Percentiles rank a stretch among this genome's conserved stretches.
phyloP scores from a whole-genome alignment of 2,113 vertebrate genomes.

The Nothobranchius kuhntae region DNA sequence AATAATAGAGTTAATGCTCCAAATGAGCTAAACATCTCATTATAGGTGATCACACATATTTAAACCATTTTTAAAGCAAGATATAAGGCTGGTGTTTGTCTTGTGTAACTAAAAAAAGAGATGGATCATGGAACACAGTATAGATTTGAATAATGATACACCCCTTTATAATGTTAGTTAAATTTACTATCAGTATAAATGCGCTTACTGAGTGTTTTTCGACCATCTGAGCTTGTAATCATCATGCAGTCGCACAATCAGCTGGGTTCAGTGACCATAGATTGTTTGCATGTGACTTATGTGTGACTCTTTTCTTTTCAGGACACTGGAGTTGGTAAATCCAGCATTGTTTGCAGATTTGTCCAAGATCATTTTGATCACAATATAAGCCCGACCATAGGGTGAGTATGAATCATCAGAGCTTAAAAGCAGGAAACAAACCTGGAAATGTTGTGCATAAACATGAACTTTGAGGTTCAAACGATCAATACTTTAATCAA shows the following conservation, averaged over 20 bases:
- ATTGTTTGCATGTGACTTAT: constrained; percentile 11
- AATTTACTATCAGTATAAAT: too few species aligned
- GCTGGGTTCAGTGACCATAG: not conserved
- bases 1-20: not conserved
- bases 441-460: too few species aligned
- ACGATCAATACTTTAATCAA: too few species aligned
- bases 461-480: not conserved
- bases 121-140: not conserved
- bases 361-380: constrained; percentile 98
- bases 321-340: constrained; percentile 98
- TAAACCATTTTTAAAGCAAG: not conserved
- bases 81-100: not conserved
- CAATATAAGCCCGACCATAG: constrained; percentile 97
- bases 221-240: constrained; percentile 13
- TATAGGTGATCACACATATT: not conserved
- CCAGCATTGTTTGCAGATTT: constrained; percentile 95
- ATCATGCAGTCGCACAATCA: constrained; percentile 8
- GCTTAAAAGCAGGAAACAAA: not conserved
- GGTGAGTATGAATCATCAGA: constrained; percentile 75
- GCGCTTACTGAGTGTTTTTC: not conserved
- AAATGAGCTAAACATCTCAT: too few species aligned
- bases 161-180: too few species aligned
- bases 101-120: not conserved
- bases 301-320: constrained; percentile 59
- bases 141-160: too few species aligned